Evolutionary conservation across 2,888 invertebrate genomes (phyloP).

Genomic region (Hedya salicella): DNA sequence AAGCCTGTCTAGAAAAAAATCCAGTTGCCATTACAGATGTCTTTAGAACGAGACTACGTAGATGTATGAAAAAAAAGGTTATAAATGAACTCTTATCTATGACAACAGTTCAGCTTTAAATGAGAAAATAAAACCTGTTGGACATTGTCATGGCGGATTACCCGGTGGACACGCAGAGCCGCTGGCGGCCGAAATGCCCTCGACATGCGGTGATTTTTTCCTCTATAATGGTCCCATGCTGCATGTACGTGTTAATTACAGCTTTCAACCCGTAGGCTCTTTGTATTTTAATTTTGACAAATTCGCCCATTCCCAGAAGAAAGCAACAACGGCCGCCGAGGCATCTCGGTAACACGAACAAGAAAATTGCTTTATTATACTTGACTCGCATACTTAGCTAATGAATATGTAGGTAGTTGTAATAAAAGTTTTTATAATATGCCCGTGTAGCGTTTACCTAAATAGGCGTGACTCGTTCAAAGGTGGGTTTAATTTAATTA

Average conservation of each 20-base stretch:
- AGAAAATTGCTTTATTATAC: conserved; percentile 61
- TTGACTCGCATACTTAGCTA: conserved; percentile 54
- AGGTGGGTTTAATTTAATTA: conserved; percentile 45
- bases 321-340: conserved; percentile 48
- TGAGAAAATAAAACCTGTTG: conserved; percentile 42
- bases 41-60: too few relatives aligned
- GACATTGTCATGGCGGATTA: conserved; percentile 40
- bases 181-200: conserved; percentile 39
- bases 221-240: conserved; percentile 40
- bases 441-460: conserved; percentile 45
- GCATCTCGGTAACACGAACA: conserved; percentile 47
- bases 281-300: conserved; percentile 81
- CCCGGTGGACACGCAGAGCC: conserved; percentile 27
- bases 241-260: conserved; percentile 59
- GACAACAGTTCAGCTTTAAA: conserved; percentile 20
- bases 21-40: too few relatives aligned
- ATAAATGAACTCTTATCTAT: conserved; percentile 4
- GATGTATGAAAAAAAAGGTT: too few relatives aligned
- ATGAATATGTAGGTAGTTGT: conserved; percentile 58
- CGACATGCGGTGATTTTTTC: conserved; percentile 43
- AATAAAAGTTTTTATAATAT: conserved; percentile 58
- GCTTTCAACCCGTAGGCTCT: conserved; percentile 63
- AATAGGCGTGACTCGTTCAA: conserved; percentile 46
- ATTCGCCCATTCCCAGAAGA: conserved; percentile 72
- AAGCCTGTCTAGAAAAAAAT: too few relatives aligned